phyloP scores from a whole-genome alignment of 2,113 vertebrate species.

The Amphiprion ocellaris region DNA sequence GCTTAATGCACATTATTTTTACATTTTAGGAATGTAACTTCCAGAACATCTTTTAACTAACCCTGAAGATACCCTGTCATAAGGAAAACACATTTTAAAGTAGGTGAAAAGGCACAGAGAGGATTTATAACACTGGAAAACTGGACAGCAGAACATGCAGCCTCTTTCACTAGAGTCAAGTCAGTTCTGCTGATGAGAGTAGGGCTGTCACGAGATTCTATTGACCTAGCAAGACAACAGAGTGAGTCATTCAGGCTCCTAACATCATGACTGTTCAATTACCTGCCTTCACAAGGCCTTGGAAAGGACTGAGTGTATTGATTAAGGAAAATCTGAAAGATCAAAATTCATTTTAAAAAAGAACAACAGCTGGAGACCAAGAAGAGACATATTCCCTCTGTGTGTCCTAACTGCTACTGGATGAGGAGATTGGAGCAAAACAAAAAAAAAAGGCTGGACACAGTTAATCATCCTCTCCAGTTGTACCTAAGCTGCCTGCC shows the following conservation, averaged over 20 bases:
- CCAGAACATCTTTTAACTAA: neutral
- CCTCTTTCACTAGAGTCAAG: constrained; percentile 31
- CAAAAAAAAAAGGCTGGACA: constrained; percentile 28
- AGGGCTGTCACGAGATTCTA: constrained; percentile 41
- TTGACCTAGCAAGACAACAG: constrained; percentile 48
- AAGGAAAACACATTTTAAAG: neutral
- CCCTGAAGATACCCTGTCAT: neutral
- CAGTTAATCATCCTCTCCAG: constrained; percentile 37
- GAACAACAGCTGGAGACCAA: neutral
- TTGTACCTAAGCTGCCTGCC: constrained; percentile 43
- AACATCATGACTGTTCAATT: constrained; percentile 39
- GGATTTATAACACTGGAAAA: neutral
- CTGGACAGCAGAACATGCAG: neutral
- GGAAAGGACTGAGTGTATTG: constrained; percentile 7
- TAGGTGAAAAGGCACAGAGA: neutral
- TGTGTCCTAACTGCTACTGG: constrained; percentile 23
- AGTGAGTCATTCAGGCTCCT: constrained; percentile 52
- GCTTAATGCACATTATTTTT: neutral
- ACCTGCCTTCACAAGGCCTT: constrained; percentile 37
- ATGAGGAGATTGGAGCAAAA: constrained; percentile 7
- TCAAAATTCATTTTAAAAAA: neutral
- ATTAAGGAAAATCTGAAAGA: neutral
- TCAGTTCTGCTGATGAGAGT: constrained; percentile 37
- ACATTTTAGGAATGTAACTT: constrained; percentile 8
- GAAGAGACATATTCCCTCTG: neutral